Conservation (phyloP, 2,113 vertebrate species). For the Cyphomyrus discorhynchus region DNA sequence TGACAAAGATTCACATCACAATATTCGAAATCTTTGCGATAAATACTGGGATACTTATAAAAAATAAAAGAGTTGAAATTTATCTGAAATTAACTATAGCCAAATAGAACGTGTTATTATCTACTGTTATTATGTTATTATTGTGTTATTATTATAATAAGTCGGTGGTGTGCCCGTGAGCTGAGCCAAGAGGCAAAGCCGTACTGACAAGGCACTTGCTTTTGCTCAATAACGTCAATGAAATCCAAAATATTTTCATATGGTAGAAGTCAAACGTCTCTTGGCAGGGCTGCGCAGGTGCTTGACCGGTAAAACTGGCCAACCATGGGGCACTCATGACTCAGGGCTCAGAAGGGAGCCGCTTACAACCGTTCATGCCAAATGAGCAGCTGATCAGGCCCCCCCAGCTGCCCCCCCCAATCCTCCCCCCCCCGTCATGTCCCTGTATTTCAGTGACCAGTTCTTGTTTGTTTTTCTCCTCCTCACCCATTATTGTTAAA, state of each 20-base stretch:
- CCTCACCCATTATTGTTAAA: not conserved
- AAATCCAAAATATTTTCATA: not conserved
- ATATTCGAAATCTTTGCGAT: not conserved
- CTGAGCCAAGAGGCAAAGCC: not conserved
- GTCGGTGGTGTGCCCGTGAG: not conserved
- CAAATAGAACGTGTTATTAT: not conserved
- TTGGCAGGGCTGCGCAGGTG: not conserved
- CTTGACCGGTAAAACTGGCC: not conserved
- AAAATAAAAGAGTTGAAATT: not conserved
- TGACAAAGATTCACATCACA: not conserved
- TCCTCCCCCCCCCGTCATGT: too few species aligned
- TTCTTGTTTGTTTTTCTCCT: not conserved
- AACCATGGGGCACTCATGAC: not conserved
- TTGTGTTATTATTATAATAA: not conserved
- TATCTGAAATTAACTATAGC: not conserved
- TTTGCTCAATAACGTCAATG: not conserved
- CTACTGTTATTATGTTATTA: not conserved
- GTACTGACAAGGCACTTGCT: not conserved
- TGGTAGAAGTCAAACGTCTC: not conserved
- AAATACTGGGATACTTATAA: not conserved
- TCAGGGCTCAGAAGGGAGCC: not conserved
- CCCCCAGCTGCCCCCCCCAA: not conserved
- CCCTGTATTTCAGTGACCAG: not conserved
- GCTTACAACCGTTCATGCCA: not conserved
- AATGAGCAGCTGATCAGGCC: not conserved